These are phyloP conservation scores for Montipora sp. DNA, from an alignment of 64 coral and sea anemone species.

Conservation along the genomic window DNA sequence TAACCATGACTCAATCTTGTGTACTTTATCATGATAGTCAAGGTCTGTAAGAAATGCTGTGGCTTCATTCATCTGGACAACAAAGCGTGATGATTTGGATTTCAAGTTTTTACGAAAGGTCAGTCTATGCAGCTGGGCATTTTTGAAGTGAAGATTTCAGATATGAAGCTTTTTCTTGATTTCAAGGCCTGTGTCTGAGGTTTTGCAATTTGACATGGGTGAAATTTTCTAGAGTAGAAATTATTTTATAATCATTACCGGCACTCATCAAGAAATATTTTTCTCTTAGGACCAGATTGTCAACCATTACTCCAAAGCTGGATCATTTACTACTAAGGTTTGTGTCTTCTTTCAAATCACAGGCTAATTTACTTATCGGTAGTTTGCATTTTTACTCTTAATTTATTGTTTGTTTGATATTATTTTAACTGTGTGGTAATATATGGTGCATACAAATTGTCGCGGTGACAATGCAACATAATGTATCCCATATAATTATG, in stretches of 20 bases:
- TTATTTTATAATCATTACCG: neutral
- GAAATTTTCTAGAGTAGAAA: neutral
- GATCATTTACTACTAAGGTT: conserved; percentile 85
- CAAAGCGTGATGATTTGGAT: conserved; percentile 85
- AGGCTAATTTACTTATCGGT: too few species aligned
- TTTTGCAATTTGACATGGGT: neutral
- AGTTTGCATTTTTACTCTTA: too few species aligned
- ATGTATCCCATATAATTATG: too few species aligned
- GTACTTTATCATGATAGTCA: conserved; percentile 44
- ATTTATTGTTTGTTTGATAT: too few species aligned
- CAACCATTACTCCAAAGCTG: conserved; percentile 77
- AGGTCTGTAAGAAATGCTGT: conserved; percentile 84
- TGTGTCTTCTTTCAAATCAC: neutral
- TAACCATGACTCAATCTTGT: too few species aligned
- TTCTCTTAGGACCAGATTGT: conserved; percentile 71
- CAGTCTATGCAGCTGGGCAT: neutral
- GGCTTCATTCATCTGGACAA: conserved; percentile 84
- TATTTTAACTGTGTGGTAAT: too few species aligned
- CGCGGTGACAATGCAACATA: too few species aligned
- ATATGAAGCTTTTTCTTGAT: too few species aligned
- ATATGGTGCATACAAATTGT: too few species aligned
- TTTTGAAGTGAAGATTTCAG: too few species aligned
- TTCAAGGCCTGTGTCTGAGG: too few species aligned
- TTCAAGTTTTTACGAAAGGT: conserved; percentile 94
- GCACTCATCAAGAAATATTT: too few species aligned